phyloP scores from a whole-genome alignment of 2,888 invertebrate genomes.

The Sminthurinus aureus region DNA sequence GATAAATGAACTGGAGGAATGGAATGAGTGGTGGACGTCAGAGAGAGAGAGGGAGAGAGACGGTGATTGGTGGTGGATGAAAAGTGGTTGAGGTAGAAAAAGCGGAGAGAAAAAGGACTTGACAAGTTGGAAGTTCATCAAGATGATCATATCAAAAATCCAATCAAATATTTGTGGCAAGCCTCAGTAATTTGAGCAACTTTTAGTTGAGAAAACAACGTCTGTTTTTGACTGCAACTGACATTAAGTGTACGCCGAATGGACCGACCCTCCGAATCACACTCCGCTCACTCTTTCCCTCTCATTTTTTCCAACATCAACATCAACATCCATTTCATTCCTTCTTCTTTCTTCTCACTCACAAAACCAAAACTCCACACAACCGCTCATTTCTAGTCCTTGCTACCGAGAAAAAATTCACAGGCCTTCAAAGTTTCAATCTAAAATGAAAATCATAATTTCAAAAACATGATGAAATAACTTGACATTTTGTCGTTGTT shows the following conservation, averaged over 20 bases:
- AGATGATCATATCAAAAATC: conserved; percentile 52
- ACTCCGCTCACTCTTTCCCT: conserved; percentile 10
- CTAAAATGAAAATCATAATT: too few relatives aligned
- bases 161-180: conserved; percentile 57
- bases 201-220: conserved; percentile 44
- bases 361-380: too few relatives aligned
- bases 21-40: background rate
- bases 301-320: background rate
- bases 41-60: too few relatives aligned
- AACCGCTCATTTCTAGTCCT: too few relatives aligned
- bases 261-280: conserved; percentile 11
- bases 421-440: too few relatives aligned
- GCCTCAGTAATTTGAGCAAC: conserved; percentile 49
- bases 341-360: background rate
- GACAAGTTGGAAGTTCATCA: conserved; percentile 10
- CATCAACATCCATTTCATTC: background rate
- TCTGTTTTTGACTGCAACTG: conserved; percentile 52
- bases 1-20: background rate
- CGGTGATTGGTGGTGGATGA: background rate
- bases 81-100: conserved; percentile 9
- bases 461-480: too few relatives aligned
- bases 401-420: too few relatives aligned
- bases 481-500: too few relatives aligned
- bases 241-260: conserved; percentile 50
- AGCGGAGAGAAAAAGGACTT: background rate